Conservation (phyloP, 30 jellyfish, hydroid and myxozoan genomes). For the Rhopilema esculentum region DNA sequence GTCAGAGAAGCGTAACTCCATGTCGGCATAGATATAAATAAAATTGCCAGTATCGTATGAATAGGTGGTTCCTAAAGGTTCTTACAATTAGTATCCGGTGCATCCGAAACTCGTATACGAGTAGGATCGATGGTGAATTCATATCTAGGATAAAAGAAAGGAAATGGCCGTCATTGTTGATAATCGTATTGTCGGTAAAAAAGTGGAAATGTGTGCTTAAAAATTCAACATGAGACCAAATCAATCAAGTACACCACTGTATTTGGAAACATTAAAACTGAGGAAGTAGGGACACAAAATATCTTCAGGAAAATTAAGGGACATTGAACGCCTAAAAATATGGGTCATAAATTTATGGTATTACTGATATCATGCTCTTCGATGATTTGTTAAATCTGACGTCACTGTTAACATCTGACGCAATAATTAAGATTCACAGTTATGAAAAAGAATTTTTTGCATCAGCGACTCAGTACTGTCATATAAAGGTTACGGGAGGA, state of each 20-base stretch:
- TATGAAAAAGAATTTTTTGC: not conserved
- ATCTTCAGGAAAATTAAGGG: too few species aligned
- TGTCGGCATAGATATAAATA: too few species aligned
- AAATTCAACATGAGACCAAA: too few species aligned
- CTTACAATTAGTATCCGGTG: conserved; percentile 57
- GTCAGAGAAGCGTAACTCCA: too few species aligned
- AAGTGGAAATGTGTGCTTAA: too few species aligned
- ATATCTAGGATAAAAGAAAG: not conserved
- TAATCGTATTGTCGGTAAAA: too few species aligned
- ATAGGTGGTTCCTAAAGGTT: not conserved
- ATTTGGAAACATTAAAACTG: too few species aligned
- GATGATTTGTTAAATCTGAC: not conserved
- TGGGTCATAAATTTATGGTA: too few species aligned
- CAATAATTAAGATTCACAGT: not conserved
- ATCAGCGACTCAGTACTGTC: not conserved
- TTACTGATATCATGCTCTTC: not conserved
- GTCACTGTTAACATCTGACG: not conserved
- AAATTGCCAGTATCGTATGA: not conserved
- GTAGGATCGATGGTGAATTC: conserved; percentile 46
- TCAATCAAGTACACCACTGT: too few species aligned
- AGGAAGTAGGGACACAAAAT: too few species aligned
- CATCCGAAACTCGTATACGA: conserved; percentile 37
- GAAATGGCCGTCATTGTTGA: too few species aligned
- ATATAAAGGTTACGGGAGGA: not conserved
- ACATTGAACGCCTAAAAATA: too few species aligned